Evolutionary conservation across 2,888 invertebrate species (phyloP).

Genomic region (Crocallis elinguaria): DNA sequence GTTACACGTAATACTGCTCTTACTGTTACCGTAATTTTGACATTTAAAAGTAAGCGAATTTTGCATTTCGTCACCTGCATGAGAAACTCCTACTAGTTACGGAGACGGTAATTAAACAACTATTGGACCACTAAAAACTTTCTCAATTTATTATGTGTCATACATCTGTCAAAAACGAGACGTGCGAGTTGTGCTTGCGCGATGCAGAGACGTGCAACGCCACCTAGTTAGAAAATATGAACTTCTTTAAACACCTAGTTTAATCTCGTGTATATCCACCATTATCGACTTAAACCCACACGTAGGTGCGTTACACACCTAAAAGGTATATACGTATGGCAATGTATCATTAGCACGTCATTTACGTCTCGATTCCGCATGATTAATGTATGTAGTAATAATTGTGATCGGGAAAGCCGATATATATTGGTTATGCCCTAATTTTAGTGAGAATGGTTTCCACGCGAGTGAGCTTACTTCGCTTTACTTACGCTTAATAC

Average conservation of each 20-base stretch:
- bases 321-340: slow-evolving; percentile 29
- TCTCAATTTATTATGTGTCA: too few species aligned
- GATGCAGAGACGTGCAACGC: too few species aligned
- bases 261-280: neutral
- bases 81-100: too few species aligned
- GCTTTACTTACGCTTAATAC: neutral
- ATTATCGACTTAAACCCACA: neutral
- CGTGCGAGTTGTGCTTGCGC: too few species aligned
- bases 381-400: slow-evolving; percentile 58
- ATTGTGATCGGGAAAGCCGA: slow-evolving; percentile 43
- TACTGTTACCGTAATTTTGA: too few species aligned
- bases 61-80: too few species aligned
- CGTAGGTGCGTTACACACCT: slow-evolving; percentile 23
- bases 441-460: neutral
- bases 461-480: neutral
- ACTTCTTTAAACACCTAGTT: neutral
- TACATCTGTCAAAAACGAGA: too few species aligned
- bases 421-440: slow-evolving; percentile 17
- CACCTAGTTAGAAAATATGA: too few species aligned
- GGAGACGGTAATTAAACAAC: too few species aligned
- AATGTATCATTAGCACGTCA: slow-evolving; percentile 57
- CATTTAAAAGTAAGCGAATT: too few species aligned
- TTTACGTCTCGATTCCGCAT: slow-evolving; percentile 47
- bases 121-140: too few species aligned
- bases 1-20: too few species aligned